Evolutionary conservation across 1,140 invertebrate genomes (phyloP).

Genomic region (Paraescarpia echinospica): DNA sequence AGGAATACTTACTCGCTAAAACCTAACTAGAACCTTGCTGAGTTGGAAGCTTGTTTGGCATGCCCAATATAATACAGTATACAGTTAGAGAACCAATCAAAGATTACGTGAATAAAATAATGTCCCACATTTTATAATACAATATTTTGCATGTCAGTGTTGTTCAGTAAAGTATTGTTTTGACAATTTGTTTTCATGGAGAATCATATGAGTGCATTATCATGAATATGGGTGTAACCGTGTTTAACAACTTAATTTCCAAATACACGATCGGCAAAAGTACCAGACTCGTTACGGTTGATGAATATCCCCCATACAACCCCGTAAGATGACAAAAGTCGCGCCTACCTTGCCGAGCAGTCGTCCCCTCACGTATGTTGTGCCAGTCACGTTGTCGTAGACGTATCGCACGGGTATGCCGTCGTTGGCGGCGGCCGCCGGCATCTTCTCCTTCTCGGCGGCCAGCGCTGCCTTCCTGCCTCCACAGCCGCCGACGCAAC

Average conservation of each 20-base stretch:
- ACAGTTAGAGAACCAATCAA: background rate
- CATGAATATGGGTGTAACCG: too few species aligned
- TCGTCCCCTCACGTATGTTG: slow-evolving; percentile 10
- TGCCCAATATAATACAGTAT: background rate
- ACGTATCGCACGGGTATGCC: background rate
- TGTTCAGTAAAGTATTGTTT: background rate
- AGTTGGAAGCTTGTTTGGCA: background rate
- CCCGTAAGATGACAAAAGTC: background rate
- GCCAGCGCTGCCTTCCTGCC: background rate
- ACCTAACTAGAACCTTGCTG: background rate
- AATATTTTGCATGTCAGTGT: background rate
- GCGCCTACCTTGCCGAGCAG: slow-evolving; percentile 16
- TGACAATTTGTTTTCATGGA: background rate
- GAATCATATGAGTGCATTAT: too few species aligned
- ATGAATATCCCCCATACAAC: background rate
- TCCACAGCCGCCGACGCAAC: background rate
- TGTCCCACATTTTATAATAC: background rate
- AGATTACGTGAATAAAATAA: background rate
- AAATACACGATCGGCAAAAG: too few species aligned
- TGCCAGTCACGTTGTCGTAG: background rate
- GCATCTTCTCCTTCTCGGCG: background rate
- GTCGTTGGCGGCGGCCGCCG: background rate
- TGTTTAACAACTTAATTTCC: too few species aligned
- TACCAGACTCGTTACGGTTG: background rate
- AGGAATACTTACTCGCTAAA: too few species aligned